A percentile compares a stretch with the other conserved stretches of the same genome.
Evolutionary conservation across 1,140 invertebrate genomes (phyloP).

Genomic region (Drosophila pseudoananassae): DNA sequence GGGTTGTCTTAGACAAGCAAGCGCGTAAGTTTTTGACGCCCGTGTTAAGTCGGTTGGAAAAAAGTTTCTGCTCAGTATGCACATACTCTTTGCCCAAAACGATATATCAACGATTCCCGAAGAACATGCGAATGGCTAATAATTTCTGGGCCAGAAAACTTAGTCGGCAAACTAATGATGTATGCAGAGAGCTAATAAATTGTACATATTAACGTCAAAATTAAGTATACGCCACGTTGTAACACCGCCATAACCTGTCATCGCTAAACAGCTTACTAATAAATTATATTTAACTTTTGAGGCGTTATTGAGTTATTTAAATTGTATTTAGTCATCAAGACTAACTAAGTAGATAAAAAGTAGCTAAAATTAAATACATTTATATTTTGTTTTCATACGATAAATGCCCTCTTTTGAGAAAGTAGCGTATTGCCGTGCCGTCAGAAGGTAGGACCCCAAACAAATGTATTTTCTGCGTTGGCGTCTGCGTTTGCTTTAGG

Average conservation of each 20-base stretch:
- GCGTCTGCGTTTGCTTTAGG: conserved; percentile 39
- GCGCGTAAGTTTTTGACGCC: conserved; percentile 77
- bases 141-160: background rate
- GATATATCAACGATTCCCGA: background rate
- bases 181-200: background rate
- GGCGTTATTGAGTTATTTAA: background rate
- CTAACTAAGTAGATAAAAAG: too few relatives aligned
- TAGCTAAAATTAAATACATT: too few relatives aligned
- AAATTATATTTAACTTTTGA: background rate
- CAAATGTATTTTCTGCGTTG: conserved; percentile 27
- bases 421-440: conserved; percentile 21
- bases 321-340: too few relatives aligned
- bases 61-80: conserved; percentile 50
- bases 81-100: conserved; percentile 1
- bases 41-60: conserved; percentile 76
- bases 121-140: background rate
- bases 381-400: background rate
- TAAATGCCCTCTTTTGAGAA: background rate
- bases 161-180: background rate
- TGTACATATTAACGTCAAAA: background rate
- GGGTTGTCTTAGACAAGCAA: conserved; percentile 70
- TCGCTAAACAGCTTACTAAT: background rate
- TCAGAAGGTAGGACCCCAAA: conserved; percentile 12
- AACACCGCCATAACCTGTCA: background rate
- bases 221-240: conserved; percentile 8